Evolutionary conservation across 2,888 invertebrate species (phyloP).

Genomic region (Yponomeuta malinellus): DNA sequence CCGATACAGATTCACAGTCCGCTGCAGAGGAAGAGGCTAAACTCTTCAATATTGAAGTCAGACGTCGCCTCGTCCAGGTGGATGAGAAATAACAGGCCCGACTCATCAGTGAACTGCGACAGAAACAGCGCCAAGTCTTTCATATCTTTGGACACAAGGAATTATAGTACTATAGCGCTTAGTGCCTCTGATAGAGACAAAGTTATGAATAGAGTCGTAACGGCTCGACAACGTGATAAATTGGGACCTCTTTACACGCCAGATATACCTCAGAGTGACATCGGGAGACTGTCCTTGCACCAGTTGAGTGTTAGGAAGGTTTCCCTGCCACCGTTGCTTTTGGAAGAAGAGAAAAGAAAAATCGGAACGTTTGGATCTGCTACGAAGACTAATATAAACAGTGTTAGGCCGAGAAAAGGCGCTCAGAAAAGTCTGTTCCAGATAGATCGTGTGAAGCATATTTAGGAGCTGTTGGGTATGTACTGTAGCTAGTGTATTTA

Average conservation of each 20-base stretch:
- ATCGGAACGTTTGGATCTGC: constrained; percentile 41
- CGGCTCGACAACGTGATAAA: constrained; percentile 57
- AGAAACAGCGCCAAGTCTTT: constrained; percentile 69
- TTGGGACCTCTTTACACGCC: constrained; percentile 57
- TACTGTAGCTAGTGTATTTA: not conserved
- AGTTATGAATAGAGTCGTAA: constrained; percentile 48
- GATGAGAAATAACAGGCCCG: constrained; percentile 61
- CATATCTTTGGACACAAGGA: constrained; percentile 59
- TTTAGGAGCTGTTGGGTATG: constrained; percentile 15
- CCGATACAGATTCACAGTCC: constrained; percentile 62
- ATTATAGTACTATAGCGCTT: constrained; percentile 40
- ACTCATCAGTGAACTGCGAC: constrained; percentile 58
- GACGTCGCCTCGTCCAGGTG: constrained; percentile 67
- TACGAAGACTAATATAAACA: constrained; percentile 36
- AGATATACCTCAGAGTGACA: constrained; percentile 44
- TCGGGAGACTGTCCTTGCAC: constrained; percentile 35
- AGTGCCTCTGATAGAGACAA: constrained; percentile 52
- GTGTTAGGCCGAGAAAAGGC: constrained; percentile 35
- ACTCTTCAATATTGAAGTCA: constrained; percentile 58
- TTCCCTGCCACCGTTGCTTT: constrained; percentile 59
- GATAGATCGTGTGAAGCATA: constrained; percentile 37
- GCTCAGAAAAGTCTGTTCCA: constrained; percentile 35
- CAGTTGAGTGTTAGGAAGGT: constrained; percentile 58
- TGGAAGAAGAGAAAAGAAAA: constrained; percentile 62
- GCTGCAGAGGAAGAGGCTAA: constrained; percentile 47